Conservation (phyloP, 2,797 vertebrate genomes). For the Sardinella longiceps region DNA sequence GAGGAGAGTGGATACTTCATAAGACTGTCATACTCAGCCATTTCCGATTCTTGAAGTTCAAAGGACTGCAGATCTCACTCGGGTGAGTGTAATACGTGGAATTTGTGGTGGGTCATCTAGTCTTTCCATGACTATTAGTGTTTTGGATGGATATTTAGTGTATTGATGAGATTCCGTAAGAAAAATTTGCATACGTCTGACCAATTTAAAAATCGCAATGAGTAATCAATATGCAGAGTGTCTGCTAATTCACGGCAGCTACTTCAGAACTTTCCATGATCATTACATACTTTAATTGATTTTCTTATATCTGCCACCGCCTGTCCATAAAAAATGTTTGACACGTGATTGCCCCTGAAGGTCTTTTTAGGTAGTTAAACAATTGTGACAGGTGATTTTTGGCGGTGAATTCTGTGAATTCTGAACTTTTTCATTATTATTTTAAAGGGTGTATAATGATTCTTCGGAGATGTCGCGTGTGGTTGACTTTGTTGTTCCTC, state of each 20-base stretch:
- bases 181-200: neutral
- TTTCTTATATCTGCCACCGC: neutral
- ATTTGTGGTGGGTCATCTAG: neutral
- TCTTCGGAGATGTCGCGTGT: slow-evolving; percentile 75
- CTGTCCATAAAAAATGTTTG: neutral
- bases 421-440: too few relatives aligned
- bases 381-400: neutral
- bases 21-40: neutral
- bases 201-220: neutral
- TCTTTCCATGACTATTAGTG: neutral
- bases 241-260: too few relatives aligned
- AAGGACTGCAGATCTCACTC: slow-evolving; percentile 2
- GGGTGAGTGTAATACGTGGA: neutral
- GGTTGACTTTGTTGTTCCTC: slow-evolving; percentile 75
- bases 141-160: too few relatives aligned
- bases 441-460: slow-evolving; percentile 77
- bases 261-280: too few relatives aligned
- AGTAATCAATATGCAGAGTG: neutral
- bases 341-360: neutral
- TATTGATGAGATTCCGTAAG: too few relatives aligned
- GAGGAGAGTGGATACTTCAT: neutral
- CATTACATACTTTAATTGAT: neutral
- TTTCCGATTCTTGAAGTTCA: neutral
- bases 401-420: neutral
- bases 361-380: neutral